Conservation (phyloP, 2,797 vertebrate genomes). For the Vespertilio murinus region DNA sequence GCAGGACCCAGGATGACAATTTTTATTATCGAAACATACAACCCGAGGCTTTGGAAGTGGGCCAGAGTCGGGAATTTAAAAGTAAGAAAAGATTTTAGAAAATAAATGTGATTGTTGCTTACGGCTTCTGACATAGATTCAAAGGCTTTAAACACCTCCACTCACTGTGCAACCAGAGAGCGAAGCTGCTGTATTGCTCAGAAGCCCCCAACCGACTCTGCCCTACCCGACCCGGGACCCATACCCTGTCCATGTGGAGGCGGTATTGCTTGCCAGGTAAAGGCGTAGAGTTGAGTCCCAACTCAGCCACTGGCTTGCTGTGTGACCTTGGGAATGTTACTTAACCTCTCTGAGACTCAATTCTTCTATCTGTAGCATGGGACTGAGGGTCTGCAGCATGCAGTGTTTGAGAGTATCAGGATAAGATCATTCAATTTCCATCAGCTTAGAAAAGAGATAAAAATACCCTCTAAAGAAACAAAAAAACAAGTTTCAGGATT, state of each 20-base stretch:
- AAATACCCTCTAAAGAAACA: background rate
- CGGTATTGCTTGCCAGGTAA: background rate
- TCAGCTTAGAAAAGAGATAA: background rate
- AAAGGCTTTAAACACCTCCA: background rate
- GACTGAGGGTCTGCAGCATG: background rate
- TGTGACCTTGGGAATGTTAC: background rate
- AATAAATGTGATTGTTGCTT: constrained; percentile 34
- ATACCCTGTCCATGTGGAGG: background rate
- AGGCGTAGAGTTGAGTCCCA: background rate
- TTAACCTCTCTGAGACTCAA: background rate
- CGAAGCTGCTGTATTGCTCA: background rate
- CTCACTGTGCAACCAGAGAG: background rate
- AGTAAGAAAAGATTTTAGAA: constrained; percentile 46
- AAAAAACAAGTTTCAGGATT: background rate
- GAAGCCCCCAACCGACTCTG: too few relatives aligned
- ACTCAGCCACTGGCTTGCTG: background rate
- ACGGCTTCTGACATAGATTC: background rate
- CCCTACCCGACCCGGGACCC: background rate
- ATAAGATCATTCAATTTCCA: background rate
- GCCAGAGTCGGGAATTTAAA: constrained; percentile 38
- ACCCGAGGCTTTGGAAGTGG: constrained; percentile 27
- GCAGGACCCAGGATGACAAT: background rate
- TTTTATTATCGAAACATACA: constrained; percentile 46
- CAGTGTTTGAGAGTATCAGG: background rate
- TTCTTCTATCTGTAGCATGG: background rate